Base-by-base conservation (phyloP, 2,888 invertebrate species). In the Periphyllus acericola region DNA sequence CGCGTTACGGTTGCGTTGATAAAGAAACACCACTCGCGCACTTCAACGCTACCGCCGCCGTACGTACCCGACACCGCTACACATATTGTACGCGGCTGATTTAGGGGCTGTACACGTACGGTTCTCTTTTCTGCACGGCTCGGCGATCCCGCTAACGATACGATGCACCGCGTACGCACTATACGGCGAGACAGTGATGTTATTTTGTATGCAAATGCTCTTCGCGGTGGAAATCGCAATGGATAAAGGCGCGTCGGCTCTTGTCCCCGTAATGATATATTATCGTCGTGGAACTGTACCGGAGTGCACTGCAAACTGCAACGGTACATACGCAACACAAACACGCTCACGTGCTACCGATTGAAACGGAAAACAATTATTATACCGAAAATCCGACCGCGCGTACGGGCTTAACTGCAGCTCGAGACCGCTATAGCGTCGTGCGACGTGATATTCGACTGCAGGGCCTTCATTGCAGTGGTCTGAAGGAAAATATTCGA, bases 131-230 rank as follows among this genome's bases (percentile, higher is more conserved):
- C 60, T 68, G 85, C 78, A 85, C 85, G 85, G 78, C 71, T 85
- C 85, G 85, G n/a, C 71, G 85, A 68, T 78, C 52, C 9, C 78
- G 55, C 52, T 85, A 85, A 85, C 85, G 85, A 85, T 60, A 72
- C 66, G 9, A 14, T 46, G 46, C 14, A 25, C 74, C 40, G 74
- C 36, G 36, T 6, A 11, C 29, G n/a, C 29, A 29, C 71, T 83
- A 60, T 40, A 40, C 46, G 1, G 46, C 9, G 46, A 46, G 9
- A 46, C 46, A 9, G 46, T 46, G 46, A 46, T 11, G 14, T 14
- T 46, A 11, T 46, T 36, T 36, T 36, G 6, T 6, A 46, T 46
- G 46, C 29, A 83, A 83, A 75, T 76, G 11, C 75, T 66, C 34
- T 55, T 14, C 25, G 25, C 32, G 78, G 25, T 4, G 60, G 2